phyloP scores from a whole-genome alignment of 2,797 vertebrate species.

The Mus caroli region DNA sequence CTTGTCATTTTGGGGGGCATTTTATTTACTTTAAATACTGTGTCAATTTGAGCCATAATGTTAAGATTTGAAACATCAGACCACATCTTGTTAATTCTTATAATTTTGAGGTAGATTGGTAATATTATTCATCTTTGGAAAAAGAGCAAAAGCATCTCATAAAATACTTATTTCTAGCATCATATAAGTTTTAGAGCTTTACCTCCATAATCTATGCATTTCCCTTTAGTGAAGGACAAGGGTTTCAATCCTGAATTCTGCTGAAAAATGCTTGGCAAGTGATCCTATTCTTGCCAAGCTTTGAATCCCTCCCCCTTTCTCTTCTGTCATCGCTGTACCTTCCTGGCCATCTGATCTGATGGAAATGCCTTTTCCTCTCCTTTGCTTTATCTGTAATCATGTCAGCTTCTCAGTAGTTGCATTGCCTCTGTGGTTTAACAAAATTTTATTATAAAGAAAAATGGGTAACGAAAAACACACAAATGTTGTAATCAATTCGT shows the following conservation, averaged over 20 bases:
- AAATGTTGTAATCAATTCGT: conserved; percentile 28
- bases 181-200: neutral
- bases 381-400: conserved; percentile 27
- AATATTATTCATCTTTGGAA: conserved; percentile 54
- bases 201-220: neutral
- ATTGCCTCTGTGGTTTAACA: neutral
- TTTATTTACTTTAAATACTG: conserved; percentile 50
- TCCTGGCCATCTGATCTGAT: neutral
- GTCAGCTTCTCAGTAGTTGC: neutral
- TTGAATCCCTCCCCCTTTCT: neutral
- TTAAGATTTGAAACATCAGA: conserved; percentile 51
- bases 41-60: conserved; percentile 44
- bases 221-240: conserved; percentile 8
- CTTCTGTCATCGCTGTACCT: neutral
- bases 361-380: neutral
- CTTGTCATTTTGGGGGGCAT: neutral
- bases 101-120: conserved; percentile 8
- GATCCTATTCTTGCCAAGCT: neutral
- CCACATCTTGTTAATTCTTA: conserved; percentile 27
- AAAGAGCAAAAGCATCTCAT: conserved; percentile 24
- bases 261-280: conserved; percentile 1
- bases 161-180: conserved; percentile 50
- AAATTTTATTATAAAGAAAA: conserved; percentile 55
- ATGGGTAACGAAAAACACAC: conserved; percentile 35
- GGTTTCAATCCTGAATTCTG: neutral